phyloP scores from a whole-genome alignment of 2,888 invertebrate species.

The Scaptomyza parva region DNA sequence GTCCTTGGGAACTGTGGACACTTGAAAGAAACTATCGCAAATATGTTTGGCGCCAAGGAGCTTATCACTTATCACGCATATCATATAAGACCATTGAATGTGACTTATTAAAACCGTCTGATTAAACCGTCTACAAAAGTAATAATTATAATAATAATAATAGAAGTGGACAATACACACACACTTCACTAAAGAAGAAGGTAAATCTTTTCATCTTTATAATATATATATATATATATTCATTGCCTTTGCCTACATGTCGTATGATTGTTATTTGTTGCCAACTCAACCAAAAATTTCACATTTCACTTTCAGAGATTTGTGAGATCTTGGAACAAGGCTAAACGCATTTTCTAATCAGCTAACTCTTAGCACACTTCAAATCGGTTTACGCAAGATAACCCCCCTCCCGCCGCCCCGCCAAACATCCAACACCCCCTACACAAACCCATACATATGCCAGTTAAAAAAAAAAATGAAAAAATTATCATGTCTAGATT shows the following conservation, averaged over 20 bases:
- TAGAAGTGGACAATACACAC: background rate
- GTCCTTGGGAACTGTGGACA: constrained; percentile 1
- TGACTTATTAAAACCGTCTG: constrained; percentile 35
- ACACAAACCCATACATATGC: background rate
- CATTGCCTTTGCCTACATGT: background rate
- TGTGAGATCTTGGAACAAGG: background rate
- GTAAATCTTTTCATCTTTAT: no score
- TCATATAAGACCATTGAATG: constrained; percentile 32
- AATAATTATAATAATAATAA: background rate
- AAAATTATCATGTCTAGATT: constrained; percentile 49
- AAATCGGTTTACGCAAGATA: constrained; percentile 50
- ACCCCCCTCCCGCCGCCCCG: background rate
- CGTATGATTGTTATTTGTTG: background rate
- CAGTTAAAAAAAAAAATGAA: constrained; percentile 1
- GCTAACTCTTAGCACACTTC: constrained; percentile 41
- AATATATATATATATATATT: no score
- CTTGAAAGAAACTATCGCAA: constrained; percentile 12
- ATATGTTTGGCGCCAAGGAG: constrained; percentile 52
- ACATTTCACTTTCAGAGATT: background rate
- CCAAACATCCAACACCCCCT: background rate
- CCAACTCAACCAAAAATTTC: background rate
- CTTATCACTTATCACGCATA: constrained; percentile 57
- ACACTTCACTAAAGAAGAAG: background rate
- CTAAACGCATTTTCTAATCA: constrained; percentile 33
- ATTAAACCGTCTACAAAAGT: constrained; percentile 24